phyloP scores from a whole-genome alignment of 2,888 invertebrate genomes.

The Iselma pallidipennis region DNA sequence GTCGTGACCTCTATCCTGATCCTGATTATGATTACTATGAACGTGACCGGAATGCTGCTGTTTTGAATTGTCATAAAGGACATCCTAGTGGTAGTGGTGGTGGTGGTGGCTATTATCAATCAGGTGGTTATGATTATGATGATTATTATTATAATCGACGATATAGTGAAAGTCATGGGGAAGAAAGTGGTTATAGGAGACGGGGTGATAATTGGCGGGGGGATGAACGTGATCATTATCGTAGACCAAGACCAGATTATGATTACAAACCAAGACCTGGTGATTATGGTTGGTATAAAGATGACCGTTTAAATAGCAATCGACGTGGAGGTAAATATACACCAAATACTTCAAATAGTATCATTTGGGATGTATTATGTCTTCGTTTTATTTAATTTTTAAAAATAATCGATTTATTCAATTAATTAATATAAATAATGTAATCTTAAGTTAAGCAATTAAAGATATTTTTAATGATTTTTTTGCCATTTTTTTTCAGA shows the following conservation, averaged over 20 bases:
- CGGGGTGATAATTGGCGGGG: slow-evolving; percentile 29
- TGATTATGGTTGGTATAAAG: background rate
- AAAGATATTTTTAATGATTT: slow-evolving; percentile 9
- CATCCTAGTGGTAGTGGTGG: slow-evolving; percentile 13
- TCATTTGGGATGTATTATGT: slow-evolving; percentile 47
- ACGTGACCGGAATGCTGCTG: slow-evolving; percentile 71
- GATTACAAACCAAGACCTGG: slow-evolving; percentile 13
- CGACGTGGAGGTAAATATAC: slow-evolving; percentile 50
- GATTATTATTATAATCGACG: slow-evolving; percentile 20
- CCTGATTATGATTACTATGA: slow-evolving; percentile 81
- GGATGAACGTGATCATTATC: slow-evolving; percentile 26
- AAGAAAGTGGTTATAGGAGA: background rate
- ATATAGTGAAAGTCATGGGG: background rate
- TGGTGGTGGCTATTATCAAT: slow-evolving; percentile 14
- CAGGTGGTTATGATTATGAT: slow-evolving; percentile 16
- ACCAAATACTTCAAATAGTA: slow-evolving; percentile 24
- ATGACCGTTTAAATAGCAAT: slow-evolving; percentile 22
- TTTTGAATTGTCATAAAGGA: slow-evolving; percentile 34
- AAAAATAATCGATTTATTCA: background rate
- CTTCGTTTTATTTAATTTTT: slow-evolving; percentile 26
- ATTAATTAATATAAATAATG: slow-evolving; percentile 1
- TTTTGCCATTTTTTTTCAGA: slow-evolving; percentile 40
- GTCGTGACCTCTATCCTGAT: slow-evolving; percentile 67
- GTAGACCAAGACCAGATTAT: slow-evolving; percentile 47
- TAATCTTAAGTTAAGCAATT: slow-evolving; percentile 12